Conservation (phyloP, 2,888 invertebrate genomes). For the Eumerus sabulonum region DNA sequence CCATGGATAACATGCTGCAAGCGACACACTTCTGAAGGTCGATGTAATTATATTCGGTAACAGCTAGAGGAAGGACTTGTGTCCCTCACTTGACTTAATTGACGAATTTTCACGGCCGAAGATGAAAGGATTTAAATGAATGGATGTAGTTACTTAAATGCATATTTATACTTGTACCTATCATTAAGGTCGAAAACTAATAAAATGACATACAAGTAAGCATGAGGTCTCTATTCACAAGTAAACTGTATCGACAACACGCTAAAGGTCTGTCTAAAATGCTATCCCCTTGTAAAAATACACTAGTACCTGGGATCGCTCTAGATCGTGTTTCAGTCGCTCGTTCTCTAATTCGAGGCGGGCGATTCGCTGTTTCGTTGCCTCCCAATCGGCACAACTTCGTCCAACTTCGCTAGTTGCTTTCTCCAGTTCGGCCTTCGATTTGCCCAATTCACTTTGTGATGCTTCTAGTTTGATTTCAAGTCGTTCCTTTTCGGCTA, state of each 20-base stretch:
- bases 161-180: too few relatives aligned
- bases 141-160: too few relatives aligned
- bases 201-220: conserved; percentile 32
- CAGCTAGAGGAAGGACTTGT: too few relatives aligned
- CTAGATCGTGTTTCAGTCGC: conserved; percentile 90
- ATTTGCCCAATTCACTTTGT: conserved; percentile 95
- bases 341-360: conserved; percentile 94
- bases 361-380: conserved; percentile 85
- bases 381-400: conserved; percentile 87
- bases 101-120: too few relatives aligned
- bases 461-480: conserved; percentile 95
- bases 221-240: conserved; percentile 27
- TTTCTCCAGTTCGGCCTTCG: conserved; percentile 95
- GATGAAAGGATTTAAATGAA: too few relatives aligned
- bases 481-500: conserved; percentile 93
- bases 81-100: too few relatives aligned
- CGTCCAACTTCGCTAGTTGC: conserved; percentile 92
- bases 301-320: conserved; percentile 85
- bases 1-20: too few relatives aligned
- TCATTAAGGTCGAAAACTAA: too few relatives aligned
- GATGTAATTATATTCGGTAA: too few relatives aligned
- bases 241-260: conserved; percentile 45
- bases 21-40: too few relatives aligned
- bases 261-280: conserved; percentile 54
- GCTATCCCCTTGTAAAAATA: conserved; percentile 76